Conservation (phyloP, 2,797 vertebrate genomes). For the Mallotus villosus region DNA sequence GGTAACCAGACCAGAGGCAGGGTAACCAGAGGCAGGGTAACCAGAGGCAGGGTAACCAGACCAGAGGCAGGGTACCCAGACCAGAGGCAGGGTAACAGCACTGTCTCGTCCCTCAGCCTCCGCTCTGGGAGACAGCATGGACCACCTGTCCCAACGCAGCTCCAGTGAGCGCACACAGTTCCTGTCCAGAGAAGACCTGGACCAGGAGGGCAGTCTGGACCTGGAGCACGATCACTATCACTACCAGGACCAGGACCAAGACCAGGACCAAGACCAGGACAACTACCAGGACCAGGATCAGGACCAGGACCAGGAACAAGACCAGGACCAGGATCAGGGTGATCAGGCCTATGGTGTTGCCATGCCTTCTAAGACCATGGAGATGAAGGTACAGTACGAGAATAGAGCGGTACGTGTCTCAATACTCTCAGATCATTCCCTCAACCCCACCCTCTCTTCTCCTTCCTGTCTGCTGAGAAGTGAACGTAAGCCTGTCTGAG, state of each 20-base stretch:
- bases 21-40: no score
- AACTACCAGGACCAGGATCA: constrained; percentile 15
- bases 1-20: no score
- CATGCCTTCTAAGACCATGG: constrained; percentile 84
- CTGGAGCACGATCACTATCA: constrained; percentile 67
- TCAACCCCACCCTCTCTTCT: not conserved
- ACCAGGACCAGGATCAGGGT: constrained; percentile 24
- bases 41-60: no score
- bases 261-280: constrained; percentile 36
- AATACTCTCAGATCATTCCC: not conserved
- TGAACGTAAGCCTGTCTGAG: not conserved
- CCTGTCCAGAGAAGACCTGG: constrained; percentile 79
- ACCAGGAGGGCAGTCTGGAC: constrained; percentile 68
- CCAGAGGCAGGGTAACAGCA: no score
- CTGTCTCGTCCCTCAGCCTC: constrained; percentile 73
- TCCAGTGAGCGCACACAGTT: constrained; percentile 74
- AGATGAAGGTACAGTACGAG: constrained; percentile 85
- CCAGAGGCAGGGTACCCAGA: no score
- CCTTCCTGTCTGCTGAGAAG: not conserved
- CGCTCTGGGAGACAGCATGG: constrained; percentile 88
- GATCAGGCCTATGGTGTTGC: constrained; percentile 74
- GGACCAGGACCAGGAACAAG: not conserved
- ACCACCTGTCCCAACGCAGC: constrained; percentile 77
- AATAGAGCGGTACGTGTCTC: not conserved
- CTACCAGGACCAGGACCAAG: constrained; percentile 63